phyloP scores from a whole-genome alignment of 2,888 invertebrate genomes.

The Torymus tubicola region DNA sequence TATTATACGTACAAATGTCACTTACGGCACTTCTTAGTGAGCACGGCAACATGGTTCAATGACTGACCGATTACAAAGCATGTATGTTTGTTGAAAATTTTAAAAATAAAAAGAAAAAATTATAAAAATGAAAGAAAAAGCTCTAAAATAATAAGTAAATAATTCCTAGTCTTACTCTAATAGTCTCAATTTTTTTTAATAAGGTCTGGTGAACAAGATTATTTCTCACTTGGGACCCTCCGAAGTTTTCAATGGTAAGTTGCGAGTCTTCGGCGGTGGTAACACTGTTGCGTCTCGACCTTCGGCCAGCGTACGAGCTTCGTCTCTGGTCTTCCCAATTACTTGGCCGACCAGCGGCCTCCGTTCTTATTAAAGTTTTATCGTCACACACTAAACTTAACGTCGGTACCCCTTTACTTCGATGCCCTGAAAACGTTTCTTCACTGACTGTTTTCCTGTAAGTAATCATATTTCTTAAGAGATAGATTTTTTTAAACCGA shows the following conservation, averaged over 20 bases:
- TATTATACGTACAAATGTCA: conserved; percentile 13
- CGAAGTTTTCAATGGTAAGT: conserved; percentile 94
- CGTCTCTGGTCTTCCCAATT: conserved; percentile 87
- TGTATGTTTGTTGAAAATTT: conserved; percentile 30
- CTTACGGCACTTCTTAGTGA: conserved; percentile 42
- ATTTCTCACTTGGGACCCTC: conserved; percentile 84
- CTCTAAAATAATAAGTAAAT: conserved; percentile 58
- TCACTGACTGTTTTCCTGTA: conserved; percentile 76
- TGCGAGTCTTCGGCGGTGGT: conserved; percentile 89
- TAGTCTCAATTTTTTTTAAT: conserved; percentile 60
- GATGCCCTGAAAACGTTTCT: conserved; percentile 89
- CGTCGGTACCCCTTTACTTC: conserved; percentile 87
- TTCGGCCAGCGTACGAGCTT: conserved; percentile 87
- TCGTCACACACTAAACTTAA: conserved; percentile 82
- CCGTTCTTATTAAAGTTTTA: conserved; percentile 75
- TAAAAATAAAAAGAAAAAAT: conserved; percentile 39
- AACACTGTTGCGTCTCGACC: conserved; percentile 90
- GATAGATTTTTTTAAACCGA: too few species aligned
- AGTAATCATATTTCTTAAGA: conserved; percentile 22
- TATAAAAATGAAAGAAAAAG: conserved; percentile 50
- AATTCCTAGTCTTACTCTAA: conserved; percentile 60
- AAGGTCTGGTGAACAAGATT: conserved; percentile 59
- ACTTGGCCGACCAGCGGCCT: conserved; percentile 90
- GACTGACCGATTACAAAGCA: conserved; percentile 45
- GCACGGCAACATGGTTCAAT: conserved; percentile 33